Evolutionary conservation across 1,140 invertebrate species (phyloP), one percentile per base, ranked within the genome.

Genomic region (Stratiolaelaps scimitus): DNA sequence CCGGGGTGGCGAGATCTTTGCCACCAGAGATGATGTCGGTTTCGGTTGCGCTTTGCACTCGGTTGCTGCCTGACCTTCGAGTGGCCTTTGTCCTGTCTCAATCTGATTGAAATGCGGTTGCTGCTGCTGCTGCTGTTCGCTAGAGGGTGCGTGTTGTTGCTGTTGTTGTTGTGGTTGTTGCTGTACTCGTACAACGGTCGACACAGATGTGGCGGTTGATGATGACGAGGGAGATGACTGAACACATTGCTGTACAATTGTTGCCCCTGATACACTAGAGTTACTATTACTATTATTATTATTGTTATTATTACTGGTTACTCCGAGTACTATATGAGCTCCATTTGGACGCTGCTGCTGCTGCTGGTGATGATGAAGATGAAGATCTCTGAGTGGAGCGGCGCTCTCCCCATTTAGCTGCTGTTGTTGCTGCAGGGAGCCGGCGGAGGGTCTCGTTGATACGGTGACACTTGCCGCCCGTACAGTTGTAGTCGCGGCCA

Each of bases 141-240:
- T 60, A 23, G 53, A 19, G 23, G 23, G 13, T 19, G 53, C 26
- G 53, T 60, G 53, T 60, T 67, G 34, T 7, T 66, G 64, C n/a
- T 26, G 43, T 26, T 30, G 43, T 17, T 64, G 66, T n/a, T 17
- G 43, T 15, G 10, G 64, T 29, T 40, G 64, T 1, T 34, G 64
- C 56, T 20, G 66, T 2, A n/a, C 2, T 17, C 2, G 64, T 65
- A 19, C 45, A 60, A 20, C 65, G 40, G 40, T n/a, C 13, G 65
- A 44, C 29, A 34, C 45, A n/a, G 7, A 23, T 34, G 19, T 65
- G n/a, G 56, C 23, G 10, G 64, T 40, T n/a, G 28, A 43, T 20
- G 66, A 23, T 15, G 66, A 65, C 19, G 48, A 66, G 28, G 29
- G 28, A 26, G 17, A 40, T 7, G 23, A 53, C 28, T 64, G 26